Evolutionary conservation across 1,140 invertebrate species (phyloP).

Genomic region (Halictus rubicundus): DNA sequence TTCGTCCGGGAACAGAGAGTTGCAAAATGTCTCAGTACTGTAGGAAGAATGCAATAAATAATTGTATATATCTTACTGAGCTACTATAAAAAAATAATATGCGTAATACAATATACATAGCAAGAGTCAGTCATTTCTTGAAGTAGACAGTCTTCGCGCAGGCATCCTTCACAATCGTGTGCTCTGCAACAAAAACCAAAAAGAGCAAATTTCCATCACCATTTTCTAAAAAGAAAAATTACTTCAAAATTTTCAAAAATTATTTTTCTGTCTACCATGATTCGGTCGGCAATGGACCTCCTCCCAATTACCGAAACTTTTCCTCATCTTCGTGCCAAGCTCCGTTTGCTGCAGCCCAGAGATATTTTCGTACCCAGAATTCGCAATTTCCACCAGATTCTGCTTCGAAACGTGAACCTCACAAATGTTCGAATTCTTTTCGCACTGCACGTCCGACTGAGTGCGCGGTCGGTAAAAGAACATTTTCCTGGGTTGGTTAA

Average conservation of each 20-base stretch:
- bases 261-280: constrained; percentile 3
- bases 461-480: neutral
- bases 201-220: no score
- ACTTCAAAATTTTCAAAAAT: neutral
- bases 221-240: no score
- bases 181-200: neutral
- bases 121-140: neutral
- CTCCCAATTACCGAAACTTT: neutral
- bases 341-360: neutral
- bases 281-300: neutral
- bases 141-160: neutral
- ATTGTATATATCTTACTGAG: neutral
- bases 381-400: neutral
- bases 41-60: neutral
- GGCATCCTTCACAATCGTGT: neutral
- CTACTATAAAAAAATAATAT: constrained; percentile 9
- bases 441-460: neutral
- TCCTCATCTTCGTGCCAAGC: neutral
- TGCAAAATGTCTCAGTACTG: neutral
- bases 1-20: neutral
- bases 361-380: neutral
- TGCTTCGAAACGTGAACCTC: constrained; percentile 12
- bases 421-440: neutral
- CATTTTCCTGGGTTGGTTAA: neutral
- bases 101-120: neutral